phyloP scores from a whole-genome alignment of 2,888 invertebrate genomes.

The Drosophila infuscata region DNA sequence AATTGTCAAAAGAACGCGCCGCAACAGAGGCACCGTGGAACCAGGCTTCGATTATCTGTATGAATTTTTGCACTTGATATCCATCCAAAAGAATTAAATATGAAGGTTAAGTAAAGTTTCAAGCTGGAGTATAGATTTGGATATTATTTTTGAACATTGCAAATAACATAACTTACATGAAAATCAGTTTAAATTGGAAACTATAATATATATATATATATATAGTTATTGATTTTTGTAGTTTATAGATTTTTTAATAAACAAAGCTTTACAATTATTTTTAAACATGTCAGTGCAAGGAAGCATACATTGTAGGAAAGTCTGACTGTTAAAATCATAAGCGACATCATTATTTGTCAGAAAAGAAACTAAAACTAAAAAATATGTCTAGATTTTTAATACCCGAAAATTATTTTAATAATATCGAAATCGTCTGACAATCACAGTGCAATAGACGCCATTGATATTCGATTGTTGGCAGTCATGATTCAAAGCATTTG shows the following conservation, averaged over 20 bases:
- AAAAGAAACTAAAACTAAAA: no score
- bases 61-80: background rate
- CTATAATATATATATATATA: background rate
- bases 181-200: background rate
- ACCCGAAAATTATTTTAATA: background rate
- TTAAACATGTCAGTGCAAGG: no score
- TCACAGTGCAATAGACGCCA: conserved; percentile 47
- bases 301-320: no score
- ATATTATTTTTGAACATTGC: background rate
- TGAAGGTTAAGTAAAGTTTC: no score
- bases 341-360: no score
- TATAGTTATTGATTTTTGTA: background rate
- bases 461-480: conserved; percentile 78
- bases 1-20: conserved; percentile 81
- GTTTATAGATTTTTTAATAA: background rate
- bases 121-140: background rate
- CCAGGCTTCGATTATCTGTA: conserved; percentile 1
- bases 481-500: conserved; percentile 78
- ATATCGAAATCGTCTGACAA: background rate
- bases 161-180: background rate
- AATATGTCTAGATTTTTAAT: background rate
- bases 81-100: background rate
- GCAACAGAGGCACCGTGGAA: conserved; percentile 59
- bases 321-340: no score
- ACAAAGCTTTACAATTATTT: no score